Evolutionary conservation across 2,797 vertebrate species (phyloP).

Genomic region (Halcyon smyrnensis): DNA sequence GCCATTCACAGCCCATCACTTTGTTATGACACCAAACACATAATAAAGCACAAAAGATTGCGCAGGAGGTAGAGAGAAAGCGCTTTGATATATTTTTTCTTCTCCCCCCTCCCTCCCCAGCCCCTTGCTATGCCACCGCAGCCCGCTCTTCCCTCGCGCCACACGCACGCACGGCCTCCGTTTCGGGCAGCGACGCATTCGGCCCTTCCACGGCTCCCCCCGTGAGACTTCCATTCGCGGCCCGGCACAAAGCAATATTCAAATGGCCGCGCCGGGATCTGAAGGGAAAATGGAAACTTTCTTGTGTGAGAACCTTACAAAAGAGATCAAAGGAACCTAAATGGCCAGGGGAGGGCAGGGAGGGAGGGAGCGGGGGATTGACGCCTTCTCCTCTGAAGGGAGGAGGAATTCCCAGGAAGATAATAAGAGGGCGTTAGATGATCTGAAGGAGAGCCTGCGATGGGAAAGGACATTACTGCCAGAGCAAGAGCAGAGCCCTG

Average conservation of each 20-base stretch:
- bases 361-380: constrained; percentile 7
- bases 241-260: constrained; percentile 59
- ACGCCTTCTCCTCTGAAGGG: not conserved
- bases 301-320: constrained; percentile 63
- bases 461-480: not conserved
- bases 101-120: not conserved
- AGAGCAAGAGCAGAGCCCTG: not conserved
- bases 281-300: constrained; percentile 65
- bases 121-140: constrained; percentile 58
- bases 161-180: not conserved
- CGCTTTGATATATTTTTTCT: constrained; percentile 68
- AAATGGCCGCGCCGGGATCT: constrained; percentile 19
- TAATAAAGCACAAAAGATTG: constrained; percentile 70
- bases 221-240: constrained; percentile 4
- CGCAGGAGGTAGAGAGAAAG: constrained; percentile 54
- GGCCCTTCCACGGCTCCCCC: constrained; percentile 8
- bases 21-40: constrained; percentile 71
- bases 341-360: constrained; percentile 45
- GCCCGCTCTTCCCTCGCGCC: constrained; percentile 31
- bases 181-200: not conserved
- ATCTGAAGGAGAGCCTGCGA: not conserved
- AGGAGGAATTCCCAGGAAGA: constrained; percentile 61
- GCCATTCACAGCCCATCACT: constrained; percentile 70
- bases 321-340: constrained; percentile 70
- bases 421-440: not conserved